Evolutionary conservation across 2,113 vertebrate genomes (phyloP).

Genomic region (Gymnobelideus leadbeateri): DNA sequence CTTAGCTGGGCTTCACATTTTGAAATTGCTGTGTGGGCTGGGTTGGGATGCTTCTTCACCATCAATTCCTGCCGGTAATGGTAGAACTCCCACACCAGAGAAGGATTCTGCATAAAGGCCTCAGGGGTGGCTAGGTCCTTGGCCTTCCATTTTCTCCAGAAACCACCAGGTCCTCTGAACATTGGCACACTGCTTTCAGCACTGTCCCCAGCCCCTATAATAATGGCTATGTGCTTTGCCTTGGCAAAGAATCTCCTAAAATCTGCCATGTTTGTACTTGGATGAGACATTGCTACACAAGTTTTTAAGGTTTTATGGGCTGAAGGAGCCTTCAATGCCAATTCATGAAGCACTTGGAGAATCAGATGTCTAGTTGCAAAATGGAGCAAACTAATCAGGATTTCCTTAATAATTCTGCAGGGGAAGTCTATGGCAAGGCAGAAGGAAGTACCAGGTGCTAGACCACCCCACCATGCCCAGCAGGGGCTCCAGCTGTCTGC

Average conservation of each 20-base stretch:
- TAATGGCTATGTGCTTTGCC: constrained; percentile 93
- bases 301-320: too few relatives aligned
- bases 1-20: constrained; percentile 92
- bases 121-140: constrained; percentile 95
- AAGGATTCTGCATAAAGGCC: constrained; percentile 93
- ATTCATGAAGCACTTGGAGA: too few relatives aligned
- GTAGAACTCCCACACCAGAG: constrained; percentile 98
- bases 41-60: constrained; percentile 88
- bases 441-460: too few relatives aligned
- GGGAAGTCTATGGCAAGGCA: too few relatives aligned
- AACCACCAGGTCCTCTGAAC: constrained; percentile 92
- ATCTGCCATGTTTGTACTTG: constrained; percentile 90
- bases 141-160: constrained; percentile 96
- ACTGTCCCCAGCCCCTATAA: constrained; percentile 95
- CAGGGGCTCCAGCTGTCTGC: too few relatives aligned
- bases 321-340: too few relatives aligned
- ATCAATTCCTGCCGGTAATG: constrained; percentile 94
- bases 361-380: too few relatives aligned
- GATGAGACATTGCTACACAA: too few relatives aligned
- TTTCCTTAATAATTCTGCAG: too few relatives aligned
- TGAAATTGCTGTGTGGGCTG: constrained; percentile 91
- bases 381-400: too few relatives aligned
- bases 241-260: constrained; percentile 93
- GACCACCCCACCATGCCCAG: too few relatives aligned
- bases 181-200: constrained; percentile 95